Evolutionary conservation across 37 sponge, comb jelly and placozoan species (phyloP), one percentile per base, ranked within the genome.

Genomic region (Spongilla lacustris): DNA sequence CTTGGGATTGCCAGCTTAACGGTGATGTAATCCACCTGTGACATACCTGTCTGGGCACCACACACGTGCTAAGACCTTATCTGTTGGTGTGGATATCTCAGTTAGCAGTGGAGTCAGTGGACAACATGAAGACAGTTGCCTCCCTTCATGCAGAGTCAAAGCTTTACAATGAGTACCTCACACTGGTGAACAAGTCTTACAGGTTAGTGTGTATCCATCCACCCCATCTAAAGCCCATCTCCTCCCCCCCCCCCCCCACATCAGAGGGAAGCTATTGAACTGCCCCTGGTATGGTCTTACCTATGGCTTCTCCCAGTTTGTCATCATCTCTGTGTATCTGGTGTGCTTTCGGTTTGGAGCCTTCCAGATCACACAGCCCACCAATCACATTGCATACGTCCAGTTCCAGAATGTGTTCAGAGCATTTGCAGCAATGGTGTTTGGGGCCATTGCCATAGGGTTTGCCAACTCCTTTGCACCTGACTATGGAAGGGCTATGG

Each of bases 401-500:
- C 17, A n/a, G 23, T 93, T 86, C 38, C 2, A 58, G 48, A 46
- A 86, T 66, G 75, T 30, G 23, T 74, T 8, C 87, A 98, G 98
- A 71, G 94, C 91, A 37, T 98, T 92, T 87, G 81, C 90, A 33
- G 94, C 96, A 31, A 89, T 98, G n/a, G 96, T 98, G 31, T 96
- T 98, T 78, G 87, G 92, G 29, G 96, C 98, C 19, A 81, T 98
- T 23, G 88, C 96, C 11, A 31, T 94, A 21, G 98, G 98, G n/a
- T 86, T 94, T 70, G 91, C 94, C 11, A 88, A 80, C 69, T 90
- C 96, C 38, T 91, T 95, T 84, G 94, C 93, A 66, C 92, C 92
- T 9, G 96, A 98, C 68, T 74, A 81, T n/a, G 75, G 84, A 68
- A 95, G 93, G 73, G 96, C 96, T 1, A 80, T 93, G 38, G 66